Conservation (phyloP, 2,113 vertebrate species). For the Speoplatyrhinus poulsoni region DNA sequence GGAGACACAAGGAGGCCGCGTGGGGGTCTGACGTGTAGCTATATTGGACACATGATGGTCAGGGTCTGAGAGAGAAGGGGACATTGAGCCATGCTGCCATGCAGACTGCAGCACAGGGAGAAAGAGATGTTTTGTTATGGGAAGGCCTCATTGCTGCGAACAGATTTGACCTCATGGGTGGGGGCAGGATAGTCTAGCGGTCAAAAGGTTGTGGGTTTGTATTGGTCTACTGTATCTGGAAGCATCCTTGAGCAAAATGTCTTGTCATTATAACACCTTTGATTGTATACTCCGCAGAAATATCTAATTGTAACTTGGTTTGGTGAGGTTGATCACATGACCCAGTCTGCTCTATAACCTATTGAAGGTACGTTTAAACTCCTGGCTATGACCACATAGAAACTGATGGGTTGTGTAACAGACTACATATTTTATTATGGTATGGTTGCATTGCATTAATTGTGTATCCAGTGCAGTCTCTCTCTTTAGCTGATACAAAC, state of each 20-base stretch:
- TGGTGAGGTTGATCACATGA: no score
- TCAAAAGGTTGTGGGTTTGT: no score
- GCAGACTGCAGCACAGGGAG: conserved; percentile 6
- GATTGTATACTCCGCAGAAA: no score
- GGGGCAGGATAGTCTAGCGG: no score
- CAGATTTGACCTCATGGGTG: conserved; percentile 2
- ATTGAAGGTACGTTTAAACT: no score
- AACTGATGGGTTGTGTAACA: no score
- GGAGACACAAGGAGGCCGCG: background rate
- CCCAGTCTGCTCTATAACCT: no score
- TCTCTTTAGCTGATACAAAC: conserved; percentile 23
- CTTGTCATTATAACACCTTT: no score
- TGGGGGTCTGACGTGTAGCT: background rate
- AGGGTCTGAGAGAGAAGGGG: conserved; percentile 9
- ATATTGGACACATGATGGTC: background rate
- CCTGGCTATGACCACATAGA: no score
- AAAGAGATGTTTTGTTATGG: conserved; percentile 21
- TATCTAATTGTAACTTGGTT: no score
- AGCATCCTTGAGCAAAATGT: no score
- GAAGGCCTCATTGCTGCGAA: background rate
- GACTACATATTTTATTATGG: conserved; percentile 12
- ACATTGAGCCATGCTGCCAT: background rate
- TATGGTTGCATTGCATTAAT: conserved; percentile 54
- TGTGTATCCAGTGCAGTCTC: conserved; percentile 13
- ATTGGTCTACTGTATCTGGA: no score